Conservation (phyloP, 2,888 invertebrate genomes). For the Bellardia bayeri region DNA sequence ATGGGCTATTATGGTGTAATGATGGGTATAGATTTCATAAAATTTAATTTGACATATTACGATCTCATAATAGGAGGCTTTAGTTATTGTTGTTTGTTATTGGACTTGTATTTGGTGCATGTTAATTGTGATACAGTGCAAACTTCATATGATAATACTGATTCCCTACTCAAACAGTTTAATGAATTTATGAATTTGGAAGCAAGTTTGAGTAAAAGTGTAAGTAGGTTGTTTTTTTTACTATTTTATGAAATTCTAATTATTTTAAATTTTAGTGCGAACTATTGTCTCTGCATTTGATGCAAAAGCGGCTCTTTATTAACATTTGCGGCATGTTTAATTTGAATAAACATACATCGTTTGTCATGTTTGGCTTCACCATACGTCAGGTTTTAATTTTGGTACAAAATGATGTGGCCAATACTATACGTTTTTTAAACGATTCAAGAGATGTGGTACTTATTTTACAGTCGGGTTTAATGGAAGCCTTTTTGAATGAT, state of each 20-base stretch:
- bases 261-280: slow-evolving; percentile 43
- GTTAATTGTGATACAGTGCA: slow-evolving; percentile 37
- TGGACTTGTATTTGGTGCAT: slow-evolving; percentile 53
- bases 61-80: slow-evolving; percentile 10
- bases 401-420: slow-evolving; percentile 61
- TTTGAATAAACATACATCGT: slow-evolving; percentile 44
- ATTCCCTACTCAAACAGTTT: slow-evolving; percentile 9
- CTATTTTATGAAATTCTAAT: neutral
- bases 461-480: neutral
- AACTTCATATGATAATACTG: neutral
- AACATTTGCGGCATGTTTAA: slow-evolving; percentile 56
- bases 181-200: slow-evolving; percentile 1
- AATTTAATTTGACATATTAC: slow-evolving; percentile 21
- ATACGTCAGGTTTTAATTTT: slow-evolving; percentile 43
- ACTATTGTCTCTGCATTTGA: slow-evolving; percentile 47
- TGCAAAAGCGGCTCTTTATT: slow-evolving; percentile 21
- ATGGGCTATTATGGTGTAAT: slow-evolving; percentile 55
- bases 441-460: neutral
- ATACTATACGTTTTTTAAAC: neutral
- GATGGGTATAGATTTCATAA: slow-evolving; percentile 25
- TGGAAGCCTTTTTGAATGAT: neutral
- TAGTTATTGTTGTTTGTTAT: slow-evolving; percentile 4
- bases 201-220: slow-evolving; percentile 25
- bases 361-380: slow-evolving; percentile 46
- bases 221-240: slow-evolving; percentile 21